Percentiles rank a stretch among this genome's conserved stretches.
These are phyloP conservation scores for Rhagium mordax DNA, from an alignment of 2,888 invertebrate genomes.

Conservation along the genomic window DNA sequence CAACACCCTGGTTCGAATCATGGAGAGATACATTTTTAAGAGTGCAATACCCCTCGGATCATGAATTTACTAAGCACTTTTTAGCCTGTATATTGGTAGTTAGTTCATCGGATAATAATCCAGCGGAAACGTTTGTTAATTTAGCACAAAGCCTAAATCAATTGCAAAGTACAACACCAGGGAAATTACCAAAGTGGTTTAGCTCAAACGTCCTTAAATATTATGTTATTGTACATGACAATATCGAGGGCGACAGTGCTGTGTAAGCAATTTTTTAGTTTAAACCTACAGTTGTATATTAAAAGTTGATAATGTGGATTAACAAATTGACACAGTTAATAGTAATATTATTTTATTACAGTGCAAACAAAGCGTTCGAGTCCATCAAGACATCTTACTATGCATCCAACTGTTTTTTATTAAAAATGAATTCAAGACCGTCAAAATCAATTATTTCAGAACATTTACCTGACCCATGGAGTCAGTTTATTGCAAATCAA, in stretches of 20 bases:
- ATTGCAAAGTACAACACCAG: constrained; percentile 75
- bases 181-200: constrained; percentile 89
- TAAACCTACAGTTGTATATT: too few relatives aligned
- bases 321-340: too few relatives aligned
- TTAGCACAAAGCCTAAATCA: constrained; percentile 87
- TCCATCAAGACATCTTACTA: constrained; percentile 92
- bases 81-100: constrained; percentile 86
- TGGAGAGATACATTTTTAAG: constrained; percentile 94
- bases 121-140: constrained; percentile 86
- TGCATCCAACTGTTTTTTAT: constrained; percentile 87
- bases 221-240: constrained; percentile 92
- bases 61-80: constrained; percentile 95
- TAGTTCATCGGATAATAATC: constrained; percentile 81
- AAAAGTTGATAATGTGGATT: too few relatives aligned
- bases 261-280: constrained; percentile 76
- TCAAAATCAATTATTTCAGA: constrained; percentile 71
- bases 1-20: constrained; percentile 95
- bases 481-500: constrained; percentile 79
- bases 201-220: constrained; percentile 86
- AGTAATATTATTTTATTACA: constrained; percentile 69
- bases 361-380: constrained; percentile 88
- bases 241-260: constrained; percentile 79
- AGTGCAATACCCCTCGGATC: constrained; percentile 92
- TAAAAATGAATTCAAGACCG: constrained; percentile 90
- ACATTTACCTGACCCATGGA: constrained; percentile 89